These are phyloP conservation scores for Pogonognathellus flavescens DNA, from an alignment of 1,140 invertebrate genomes.

Conservation along the genomic window DNA sequence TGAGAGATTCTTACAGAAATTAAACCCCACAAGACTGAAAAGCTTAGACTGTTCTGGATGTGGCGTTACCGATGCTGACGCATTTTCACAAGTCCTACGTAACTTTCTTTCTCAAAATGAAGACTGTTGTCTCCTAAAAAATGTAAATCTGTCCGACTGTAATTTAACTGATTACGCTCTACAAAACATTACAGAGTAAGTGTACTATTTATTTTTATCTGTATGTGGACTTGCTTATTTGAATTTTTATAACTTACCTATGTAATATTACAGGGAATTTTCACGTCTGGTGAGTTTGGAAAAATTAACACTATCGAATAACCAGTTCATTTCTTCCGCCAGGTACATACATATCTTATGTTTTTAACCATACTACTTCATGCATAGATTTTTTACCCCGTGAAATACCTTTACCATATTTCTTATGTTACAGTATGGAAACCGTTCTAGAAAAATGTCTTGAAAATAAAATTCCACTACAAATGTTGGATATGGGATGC, in stretches of 20 bases:
- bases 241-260: too few species aligned
- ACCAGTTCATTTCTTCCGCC: background rate
- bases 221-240: background rate
- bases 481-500: constrained; percentile 35
- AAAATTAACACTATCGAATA: background rate
- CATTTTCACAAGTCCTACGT: constrained; percentile 28
- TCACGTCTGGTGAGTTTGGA: constrained; percentile 54
- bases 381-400: background rate
- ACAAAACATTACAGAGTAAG: constrained; percentile 29
- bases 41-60: constrained; percentile 48
- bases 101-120: constrained; percentile 49
- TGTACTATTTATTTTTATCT: background rate
- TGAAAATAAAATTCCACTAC: constrained; percentile 32
- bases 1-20: constrained; percentile 26
- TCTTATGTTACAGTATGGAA: background rate
- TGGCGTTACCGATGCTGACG: background rate
- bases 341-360: constrained; percentile 2
- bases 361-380: background rate
- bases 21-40: constrained; percentile 35
- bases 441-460: constrained; percentile 1
- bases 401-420: background rate
- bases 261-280: constrained; percentile 50
- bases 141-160: constrained; percentile 30
- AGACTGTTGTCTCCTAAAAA: constrained; percentile 46
- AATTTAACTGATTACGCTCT: constrained; percentile 27